Evolutionary conservation across 64 coral and sea anemone genomes (phyloP).

Genomic region (Stichodactyla helianthus): DNA sequence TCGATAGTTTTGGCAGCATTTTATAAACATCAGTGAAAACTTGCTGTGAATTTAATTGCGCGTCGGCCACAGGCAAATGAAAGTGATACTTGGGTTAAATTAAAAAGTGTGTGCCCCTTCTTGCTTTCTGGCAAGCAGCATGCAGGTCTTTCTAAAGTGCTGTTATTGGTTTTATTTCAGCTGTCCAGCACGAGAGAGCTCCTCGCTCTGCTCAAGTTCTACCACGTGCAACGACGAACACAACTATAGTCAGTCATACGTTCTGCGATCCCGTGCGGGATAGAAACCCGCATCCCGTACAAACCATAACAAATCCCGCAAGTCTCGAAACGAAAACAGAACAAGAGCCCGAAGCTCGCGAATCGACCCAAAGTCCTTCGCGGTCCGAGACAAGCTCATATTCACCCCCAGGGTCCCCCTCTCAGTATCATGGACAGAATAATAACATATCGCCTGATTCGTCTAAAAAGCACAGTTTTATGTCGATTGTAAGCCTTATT

Average conservation of each 20-base stretch:
- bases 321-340: slow-evolving; percentile 24
- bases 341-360: neutral
- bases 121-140: no score
- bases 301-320: slow-evolving; percentile 4
- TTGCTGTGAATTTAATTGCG: neutral
- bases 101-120: no score
- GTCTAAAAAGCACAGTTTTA: slow-evolving; percentile 75
- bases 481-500: slow-evolving; percentile 75
- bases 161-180: slow-evolving; percentile 30
- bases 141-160: no score
- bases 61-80: neutral
- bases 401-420: slow-evolving; percentile 39
- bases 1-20: neutral
- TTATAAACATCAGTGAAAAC: neutral
- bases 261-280: slow-evolving; percentile 30
- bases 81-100: neutral
- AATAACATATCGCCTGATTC: slow-evolving; percentile 75
- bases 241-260: slow-evolving; percentile 24
- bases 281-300: slow-evolving; percentile 26
- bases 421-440: slow-evolving; percentile 81
- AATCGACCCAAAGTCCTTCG: neutral
- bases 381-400: slow-evolving; percentile 3
- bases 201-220: slow-evolving; percentile 85
- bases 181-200: slow-evolving; percentile 93
- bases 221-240: slow-evolving; percentile 16